These are phyloP conservation scores for Brachylomia viminalis DNA, from an alignment of 2,888 invertebrate genomes.

Conservation along the genomic window DNA sequence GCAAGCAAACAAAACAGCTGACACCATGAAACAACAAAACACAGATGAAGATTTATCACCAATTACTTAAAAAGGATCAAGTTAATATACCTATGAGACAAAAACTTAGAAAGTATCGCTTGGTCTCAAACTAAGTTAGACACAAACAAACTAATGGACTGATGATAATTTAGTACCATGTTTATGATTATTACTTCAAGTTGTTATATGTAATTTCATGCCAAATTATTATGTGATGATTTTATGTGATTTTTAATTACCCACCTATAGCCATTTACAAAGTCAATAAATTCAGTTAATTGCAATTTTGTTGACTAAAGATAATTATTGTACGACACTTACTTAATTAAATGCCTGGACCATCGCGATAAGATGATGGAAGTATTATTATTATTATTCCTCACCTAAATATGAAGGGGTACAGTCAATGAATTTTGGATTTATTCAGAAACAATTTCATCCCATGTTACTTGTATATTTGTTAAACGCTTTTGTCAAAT, in stretches of 20 bases:
- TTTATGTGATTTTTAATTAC: neutral
- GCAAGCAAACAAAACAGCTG: conserved; percentile 62
- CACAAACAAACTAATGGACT: conserved; percentile 49
- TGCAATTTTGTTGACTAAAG: neutral
- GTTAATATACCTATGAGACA: conserved; percentile 57
- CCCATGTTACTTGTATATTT: no score
- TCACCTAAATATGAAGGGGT: neutral
- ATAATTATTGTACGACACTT: neutral
- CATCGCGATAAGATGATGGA: no score
- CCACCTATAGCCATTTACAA: neutral
- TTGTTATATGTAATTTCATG: no score
- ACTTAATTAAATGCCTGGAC: neutral
- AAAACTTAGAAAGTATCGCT: conserved; percentile 52
- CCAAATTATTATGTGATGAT: neutral
- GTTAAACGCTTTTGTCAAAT: no score
- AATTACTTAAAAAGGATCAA: conserved; percentile 65
- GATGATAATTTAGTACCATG: conserved; percentile 31
- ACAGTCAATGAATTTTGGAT: neutral
- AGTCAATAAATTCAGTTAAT: neutral
- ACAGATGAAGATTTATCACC: conserved; percentile 66
- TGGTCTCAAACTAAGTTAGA: conserved; percentile 53
- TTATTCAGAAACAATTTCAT: no score
- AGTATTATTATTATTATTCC: neutral
- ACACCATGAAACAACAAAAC: conserved; percentile 57
- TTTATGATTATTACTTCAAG: conserved; percentile 43